Conservation (phyloP, 1,140 invertebrate species). For the Drosophila insularis region DNA sequence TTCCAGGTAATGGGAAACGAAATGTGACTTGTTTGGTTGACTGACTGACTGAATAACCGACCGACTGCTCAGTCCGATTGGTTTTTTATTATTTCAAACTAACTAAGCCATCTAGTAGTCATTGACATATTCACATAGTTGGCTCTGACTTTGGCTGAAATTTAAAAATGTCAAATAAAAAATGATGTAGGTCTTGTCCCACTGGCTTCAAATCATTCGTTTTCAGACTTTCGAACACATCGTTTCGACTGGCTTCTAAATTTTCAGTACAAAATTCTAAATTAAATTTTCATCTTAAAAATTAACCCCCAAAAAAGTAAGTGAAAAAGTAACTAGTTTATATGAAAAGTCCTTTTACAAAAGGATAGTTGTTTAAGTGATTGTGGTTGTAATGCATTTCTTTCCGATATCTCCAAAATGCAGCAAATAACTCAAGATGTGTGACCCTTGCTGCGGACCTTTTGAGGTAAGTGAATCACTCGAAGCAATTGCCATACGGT, state of each 20-base stretch:
- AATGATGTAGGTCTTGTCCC: background rate
- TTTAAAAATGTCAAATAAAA: background rate
- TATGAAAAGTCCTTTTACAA: background rate
- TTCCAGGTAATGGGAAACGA: too few relatives aligned
- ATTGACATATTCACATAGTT: constrained; percentile 6
- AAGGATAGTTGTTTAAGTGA: background rate
- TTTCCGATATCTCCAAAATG: constrained; percentile 29
- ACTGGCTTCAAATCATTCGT: constrained; percentile 39
- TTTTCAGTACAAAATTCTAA: constrained; percentile 56
- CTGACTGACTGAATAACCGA: too few relatives aligned
- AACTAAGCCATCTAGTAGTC: background rate
- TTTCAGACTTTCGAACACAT: constrained; percentile 39
- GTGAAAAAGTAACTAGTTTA: background rate
- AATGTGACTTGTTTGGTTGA: too few relatives aligned
- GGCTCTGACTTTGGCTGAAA: background rate
- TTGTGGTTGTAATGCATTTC: background rate
- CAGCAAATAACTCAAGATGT: constrained; percentile 53
- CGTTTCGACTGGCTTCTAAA: constrained; percentile 67
- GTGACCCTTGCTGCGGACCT: constrained; percentile 74
- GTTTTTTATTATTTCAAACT: too few relatives aligned
- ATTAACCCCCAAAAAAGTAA: constrained; percentile 39
- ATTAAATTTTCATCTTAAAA: constrained; percentile 28
- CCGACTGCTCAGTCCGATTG: too few relatives aligned
- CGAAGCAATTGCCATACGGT: background rate
- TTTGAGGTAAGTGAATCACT: constrained; percentile 61